Percentiles rank a stretch among this genome's conserved stretches.
These are phyloP conservation scores for Mustela erminea DNA, from an alignment of 2,797 vertebrate genomes.

Conservation along the genomic window DNA sequence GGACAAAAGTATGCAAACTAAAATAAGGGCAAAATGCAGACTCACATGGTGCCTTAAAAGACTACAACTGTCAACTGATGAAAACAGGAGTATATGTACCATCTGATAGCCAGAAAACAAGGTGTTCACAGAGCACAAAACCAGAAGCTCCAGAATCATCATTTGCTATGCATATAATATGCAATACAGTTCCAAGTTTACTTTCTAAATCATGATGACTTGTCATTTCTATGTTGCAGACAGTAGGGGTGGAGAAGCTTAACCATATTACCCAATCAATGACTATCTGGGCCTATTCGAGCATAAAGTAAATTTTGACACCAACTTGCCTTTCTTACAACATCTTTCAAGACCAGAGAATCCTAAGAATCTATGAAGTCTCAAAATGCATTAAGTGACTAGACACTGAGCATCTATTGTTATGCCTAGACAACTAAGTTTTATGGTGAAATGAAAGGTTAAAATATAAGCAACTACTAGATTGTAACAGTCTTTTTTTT, in stretches of 20 bases:
- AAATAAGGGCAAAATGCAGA: conserved; percentile 67
- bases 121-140: background rate
- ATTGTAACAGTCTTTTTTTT: background rate
- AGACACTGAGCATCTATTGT: background rate
- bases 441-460: background rate
- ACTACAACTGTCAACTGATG: background rate
- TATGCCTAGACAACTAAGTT: background rate
- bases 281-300: background rate
- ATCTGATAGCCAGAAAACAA: conserved; percentile 49
- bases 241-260: background rate
- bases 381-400: background rate
- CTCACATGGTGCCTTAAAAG: conserved; percentile 28
- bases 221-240: background rate
- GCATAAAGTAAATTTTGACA: conserved; percentile 13
- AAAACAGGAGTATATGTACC: background rate
- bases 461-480: background rate
- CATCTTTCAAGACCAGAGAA: background rate
- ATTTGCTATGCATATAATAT: conserved; percentile 53
- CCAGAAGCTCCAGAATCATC: background rate
- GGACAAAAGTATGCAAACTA: conserved; percentile 46
- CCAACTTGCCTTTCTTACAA: background rate
- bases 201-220: background rate
- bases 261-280: background rate
- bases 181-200: background rate
- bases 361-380: background rate